Percentiles rank a stretch among this genome's conserved stretches.
Evolutionary conservation across 2,797 vertebrate species (phyloP).

Genomic region (Dendrocincla fuliginosa): DNA sequence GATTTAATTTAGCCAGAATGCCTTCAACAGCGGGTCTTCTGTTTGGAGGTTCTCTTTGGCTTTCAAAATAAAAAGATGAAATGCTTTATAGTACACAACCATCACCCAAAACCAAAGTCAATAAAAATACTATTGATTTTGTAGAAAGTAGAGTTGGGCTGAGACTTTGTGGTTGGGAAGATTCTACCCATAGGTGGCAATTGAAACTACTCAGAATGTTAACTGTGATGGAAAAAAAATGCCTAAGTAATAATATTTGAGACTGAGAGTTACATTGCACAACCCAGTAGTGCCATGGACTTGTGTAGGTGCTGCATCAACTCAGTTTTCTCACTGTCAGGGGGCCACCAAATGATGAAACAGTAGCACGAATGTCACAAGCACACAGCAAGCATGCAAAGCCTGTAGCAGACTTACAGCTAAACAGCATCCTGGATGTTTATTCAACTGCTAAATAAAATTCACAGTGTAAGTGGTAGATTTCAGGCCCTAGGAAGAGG

Average conservation of each 20-base stretch:
- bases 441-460: neutral
- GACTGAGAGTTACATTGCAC: neutral
- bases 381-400: neutral
- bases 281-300: neutral
- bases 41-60: neutral
- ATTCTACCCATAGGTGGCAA: neutral
- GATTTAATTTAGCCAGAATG: neutral
- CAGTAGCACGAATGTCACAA: neutral
- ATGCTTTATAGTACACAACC: neutral
- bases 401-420: neutral
- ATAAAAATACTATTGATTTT: neutral
- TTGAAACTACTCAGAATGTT: constrained; percentile 26
- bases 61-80: neutral
- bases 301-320: neutral
- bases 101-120: neutral
- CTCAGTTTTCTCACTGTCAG: neutral
- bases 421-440: neutral
- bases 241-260: neutral
- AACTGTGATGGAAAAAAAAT: constrained; percentile 40
- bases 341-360: neutral
- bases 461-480: neutral
- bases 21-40: neutral
- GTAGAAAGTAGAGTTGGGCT: neutral
- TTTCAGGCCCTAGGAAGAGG: neutral
- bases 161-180: neutral